A percentile compares a stretch with the other conserved stretches of the same genome.
Conservation (phyloP, 2,113 vertebrate species). For the Grus americana region DNA sequence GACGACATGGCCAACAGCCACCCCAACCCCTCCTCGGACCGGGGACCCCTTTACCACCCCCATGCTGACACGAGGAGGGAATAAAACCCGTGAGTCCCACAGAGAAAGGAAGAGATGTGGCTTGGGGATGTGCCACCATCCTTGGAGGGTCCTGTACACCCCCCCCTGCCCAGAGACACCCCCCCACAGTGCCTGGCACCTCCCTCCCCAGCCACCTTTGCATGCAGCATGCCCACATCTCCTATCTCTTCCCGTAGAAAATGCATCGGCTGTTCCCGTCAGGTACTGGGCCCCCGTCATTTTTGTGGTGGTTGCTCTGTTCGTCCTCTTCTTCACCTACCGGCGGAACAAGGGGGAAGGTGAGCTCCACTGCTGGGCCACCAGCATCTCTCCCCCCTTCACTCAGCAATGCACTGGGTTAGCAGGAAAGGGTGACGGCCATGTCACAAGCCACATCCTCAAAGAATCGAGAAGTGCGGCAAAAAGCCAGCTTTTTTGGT, state of each 20-base stretch:
- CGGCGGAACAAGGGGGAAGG: neutral
- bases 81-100: neutral
- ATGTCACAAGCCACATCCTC: neutral
- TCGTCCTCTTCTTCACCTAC: slow-evolving; percentile 41
- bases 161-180: too few relatives aligned
- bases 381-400: accelerated
- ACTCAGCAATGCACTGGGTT: accelerated
- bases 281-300: neutral
- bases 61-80: accelerated
- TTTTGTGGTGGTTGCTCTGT: neutral
- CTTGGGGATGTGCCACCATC: neutral
- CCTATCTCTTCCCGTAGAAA: neutral
- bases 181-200: too few relatives aligned
- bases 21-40: accelerated
- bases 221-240: neutral
- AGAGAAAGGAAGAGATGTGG: accelerated
- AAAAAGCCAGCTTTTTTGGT: neutral
- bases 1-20: accelerated
- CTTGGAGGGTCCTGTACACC: neutral
- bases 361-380: neutral
- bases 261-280: accelerated
- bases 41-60: neutral
- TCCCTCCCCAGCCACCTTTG: neutral
- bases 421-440: neutral
- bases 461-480: accelerated